Evolutionary conservation across 2,888 invertebrate species (phyloP), one percentile per base, ranked within the genome.

Genomic region (Vanessa cardui): DNA sequence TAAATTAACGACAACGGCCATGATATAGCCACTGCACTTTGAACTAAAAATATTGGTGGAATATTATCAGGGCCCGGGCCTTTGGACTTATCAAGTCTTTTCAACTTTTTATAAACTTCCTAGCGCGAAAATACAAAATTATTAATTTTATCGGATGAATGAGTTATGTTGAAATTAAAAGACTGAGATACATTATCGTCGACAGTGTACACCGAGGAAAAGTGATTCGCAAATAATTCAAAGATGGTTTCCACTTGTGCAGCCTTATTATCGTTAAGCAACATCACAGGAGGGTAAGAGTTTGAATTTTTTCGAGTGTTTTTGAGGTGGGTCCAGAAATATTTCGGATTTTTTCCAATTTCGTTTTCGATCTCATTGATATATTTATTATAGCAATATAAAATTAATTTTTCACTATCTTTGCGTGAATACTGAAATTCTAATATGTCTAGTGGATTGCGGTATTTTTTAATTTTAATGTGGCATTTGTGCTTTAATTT

Each of bases 191-290:
- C 45, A 45, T 45, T 45, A 45, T 45, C 45, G 45, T 45, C 45
- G 50, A 26, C 26, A 26, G 26, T 26, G 26, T 26, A 26, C 26
- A 26, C 26, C 26, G 26, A 26, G 26, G 26, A 50, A 50, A 50
- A 50, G 50, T 50, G 50, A 20, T 50, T 50, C 20, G 20, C 50
- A 50, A 50, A 50, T 50, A 50, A 50, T 50, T 50, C 50, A 50
- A 2, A 20, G 20, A 50, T 50, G 16, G 50, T 20, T 50, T 50
- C 20, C 18, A n/a, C 20, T n/a, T 50, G 18, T 20, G 50, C 20
- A 50, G 50, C 50, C 50, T 50, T 50, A 50, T 50, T 50, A 50
- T 20, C 50, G 20, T 50, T n/a, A 4, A 50, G n/a, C n/a, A n/a
- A n/a, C n/a, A n/a, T n/a, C n/a, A n/a, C n/a, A n/a, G n/a, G n/a